A percentile compares a stretch with the other conserved stretches of the same genome.
These are phyloP conservation scores for Monomorium pharaonis DNA, from an alignment of 1,140 invertebrate genomes.

Conservation along the genomic window DNA sequence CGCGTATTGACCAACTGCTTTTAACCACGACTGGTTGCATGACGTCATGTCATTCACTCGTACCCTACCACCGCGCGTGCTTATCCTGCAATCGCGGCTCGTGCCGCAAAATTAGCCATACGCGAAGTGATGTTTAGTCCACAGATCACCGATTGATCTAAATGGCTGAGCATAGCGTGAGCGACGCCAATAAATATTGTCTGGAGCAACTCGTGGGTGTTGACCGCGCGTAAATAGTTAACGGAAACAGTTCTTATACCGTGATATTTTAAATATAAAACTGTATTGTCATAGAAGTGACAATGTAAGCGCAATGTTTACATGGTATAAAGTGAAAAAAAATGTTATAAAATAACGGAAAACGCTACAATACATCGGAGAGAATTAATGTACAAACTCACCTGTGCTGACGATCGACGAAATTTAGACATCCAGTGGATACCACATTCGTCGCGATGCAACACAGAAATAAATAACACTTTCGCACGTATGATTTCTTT, in stretches of 20 bases:
- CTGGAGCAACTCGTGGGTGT: not conserved
- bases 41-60: conserved; percentile 72
- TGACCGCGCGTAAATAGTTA: not conserved
- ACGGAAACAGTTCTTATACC: not conserved
- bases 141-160: not conserved
- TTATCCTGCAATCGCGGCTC: conserved; percentile 14
- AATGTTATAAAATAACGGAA: not conserved
- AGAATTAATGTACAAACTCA: conserved; percentile 28
- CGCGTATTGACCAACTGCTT: conserved; percentile 60
- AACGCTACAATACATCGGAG: not conserved
- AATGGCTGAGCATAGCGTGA: not conserved
- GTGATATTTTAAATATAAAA: not conserved
- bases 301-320: not conserved
- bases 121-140: not conserved
- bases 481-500: not conserved
- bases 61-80: not conserved
- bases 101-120: not conserved
- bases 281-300: not conserved
- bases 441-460: conserved; percentile 13
- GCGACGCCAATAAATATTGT: not conserved
- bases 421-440: not conserved
- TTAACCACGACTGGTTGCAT: conserved; percentile 61
- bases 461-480: conserved; percentile 36
- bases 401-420: conserved; percentile 17
- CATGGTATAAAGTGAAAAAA: not conserved